Percentiles rank a stretch among this genome's conserved stretches.
Conservation (phyloP, 2,888 invertebrate species). For the Amblyjoppa fuscipennis region DNA sequence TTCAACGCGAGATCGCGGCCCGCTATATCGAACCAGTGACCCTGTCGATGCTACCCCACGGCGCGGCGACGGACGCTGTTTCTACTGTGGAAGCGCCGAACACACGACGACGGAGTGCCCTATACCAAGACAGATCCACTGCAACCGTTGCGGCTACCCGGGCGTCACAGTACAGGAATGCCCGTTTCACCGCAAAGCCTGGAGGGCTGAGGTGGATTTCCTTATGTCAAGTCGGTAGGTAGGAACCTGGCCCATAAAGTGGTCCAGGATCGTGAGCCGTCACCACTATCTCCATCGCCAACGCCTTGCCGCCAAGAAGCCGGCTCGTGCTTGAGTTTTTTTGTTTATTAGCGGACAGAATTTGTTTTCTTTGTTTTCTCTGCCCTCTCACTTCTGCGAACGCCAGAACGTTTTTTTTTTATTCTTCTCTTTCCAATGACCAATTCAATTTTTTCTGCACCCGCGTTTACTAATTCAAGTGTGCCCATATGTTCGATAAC, state of each 20-base stretch:
- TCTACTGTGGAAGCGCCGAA: background rate
- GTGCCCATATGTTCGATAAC: conserved; percentile 41
- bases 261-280: background rate
- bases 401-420: too few relatives aligned
- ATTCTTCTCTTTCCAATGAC: too few relatives aligned
- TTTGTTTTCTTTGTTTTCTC: too few relatives aligned
- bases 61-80: background rate
- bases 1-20: too few relatives aligned
- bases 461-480: conserved; percentile 1
- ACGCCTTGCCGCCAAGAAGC: too few relatives aligned
- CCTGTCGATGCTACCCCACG: background rate
- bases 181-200: background rate
- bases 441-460: background rate
- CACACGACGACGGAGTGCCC: background rate
- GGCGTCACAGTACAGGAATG: conserved; percentile 12
- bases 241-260: background rate
- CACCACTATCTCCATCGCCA: too few relatives aligned
- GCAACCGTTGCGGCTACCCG: conserved; percentile 8
- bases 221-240: background rate
- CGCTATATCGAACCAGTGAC: too few relatives aligned
- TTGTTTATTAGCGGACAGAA: too few relatives aligned
- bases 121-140: background rate
- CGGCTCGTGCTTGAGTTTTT: too few relatives aligned
- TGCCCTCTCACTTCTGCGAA: too few relatives aligned
- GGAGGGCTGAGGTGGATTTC: conserved; percentile 3